Conservation (phyloP, 2,888 invertebrate species). For the Tachina grossa region DNA sequence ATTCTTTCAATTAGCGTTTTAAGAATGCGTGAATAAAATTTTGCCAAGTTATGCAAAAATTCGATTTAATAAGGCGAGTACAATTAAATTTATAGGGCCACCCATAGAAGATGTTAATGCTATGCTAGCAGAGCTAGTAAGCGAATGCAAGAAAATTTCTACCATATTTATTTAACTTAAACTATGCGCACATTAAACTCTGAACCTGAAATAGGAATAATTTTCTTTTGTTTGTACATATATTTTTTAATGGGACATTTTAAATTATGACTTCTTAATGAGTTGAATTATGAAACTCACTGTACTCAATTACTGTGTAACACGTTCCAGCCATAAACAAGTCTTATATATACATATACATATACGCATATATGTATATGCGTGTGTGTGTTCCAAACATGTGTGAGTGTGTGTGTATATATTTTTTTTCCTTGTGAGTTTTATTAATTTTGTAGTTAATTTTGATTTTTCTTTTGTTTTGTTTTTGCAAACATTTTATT, state of each 20-base stretch:
- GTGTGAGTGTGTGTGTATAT: not conserved
- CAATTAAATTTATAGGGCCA: conserved; percentile 60
- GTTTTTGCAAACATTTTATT: conserved; percentile 24
- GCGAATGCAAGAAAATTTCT: not conserved
- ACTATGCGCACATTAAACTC: not conserved
- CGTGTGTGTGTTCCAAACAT: not conserved
- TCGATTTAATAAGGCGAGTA: conserved; percentile 46
- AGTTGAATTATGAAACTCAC: conserved; percentile 32
- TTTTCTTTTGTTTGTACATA: not conserved
- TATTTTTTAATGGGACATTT: conserved; percentile 48
- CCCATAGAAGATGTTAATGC: not conserved
- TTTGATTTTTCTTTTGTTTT: not conserved
- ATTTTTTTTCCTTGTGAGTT: not conserved
- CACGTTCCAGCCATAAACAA: conserved; percentile 12
- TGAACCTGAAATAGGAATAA: not conserved
- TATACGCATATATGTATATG: too few relatives aligned
- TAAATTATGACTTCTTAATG: conserved; percentile 57
- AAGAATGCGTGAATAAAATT: conserved; percentile 59
- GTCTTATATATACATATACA: not conserved
- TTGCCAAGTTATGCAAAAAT: conserved; percentile 51
- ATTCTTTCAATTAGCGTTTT: conserved; percentile 4
- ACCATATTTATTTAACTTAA: conserved; percentile 49
- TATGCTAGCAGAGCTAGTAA: not conserved
- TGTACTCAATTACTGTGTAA: conserved; percentile 37
- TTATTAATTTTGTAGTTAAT: conserved; percentile 1